Base-by-base conservation (phyloP, 2,888 invertebrate genomes). In the Ectemnius lituratus region DNA sequence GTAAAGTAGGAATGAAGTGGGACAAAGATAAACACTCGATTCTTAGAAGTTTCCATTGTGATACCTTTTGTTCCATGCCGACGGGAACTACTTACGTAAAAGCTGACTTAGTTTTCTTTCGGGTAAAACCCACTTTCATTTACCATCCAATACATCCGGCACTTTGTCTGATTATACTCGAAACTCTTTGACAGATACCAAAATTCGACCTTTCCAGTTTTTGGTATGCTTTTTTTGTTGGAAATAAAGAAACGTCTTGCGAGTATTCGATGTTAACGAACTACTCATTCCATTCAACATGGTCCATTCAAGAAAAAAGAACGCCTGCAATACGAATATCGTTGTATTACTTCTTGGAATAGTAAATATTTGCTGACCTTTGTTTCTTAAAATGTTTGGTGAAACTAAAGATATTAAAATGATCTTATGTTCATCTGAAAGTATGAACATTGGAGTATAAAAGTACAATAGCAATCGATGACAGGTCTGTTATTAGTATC, bases 11-110 rank as follows among this genome's bases (percentile, higher is more conserved):
- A 11, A 18, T 27, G 49, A 76, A 76, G 62, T 78, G 67, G 79
- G 70, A 70, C 78, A 70, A 52, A 63, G 79, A 79, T 79, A 79
- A 79, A 63, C 61, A 14, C 57, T 64, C 66, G 70, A 45, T 78
- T 79, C 78, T 63, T 46, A 18, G 78, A 78, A 79, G 62, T 8
- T 20, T 46, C 46, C 18, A 73, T 11, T 20, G 14, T 46, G 56
- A 11, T 2, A 58, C 57, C 61, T 73, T 73, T 28, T 16, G 60
- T 59, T 28, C 18, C 46, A 52, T 4, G 16, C 59, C 18, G 11
- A 49, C 49, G 45, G 20, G 27, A 37, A 4, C 52, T 23, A 4
- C 52, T 23, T 18, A 52, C 11, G 46, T 64, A 63, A 61, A 60
- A 62, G 23, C 59, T 13, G 45, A 59, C 64, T 61, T 28, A 37